These are phyloP conservation scores for Eupsittula cactorum DNA, from an alignment of 2,113 vertebrate genomes.

Conservation along the genomic window DNA sequence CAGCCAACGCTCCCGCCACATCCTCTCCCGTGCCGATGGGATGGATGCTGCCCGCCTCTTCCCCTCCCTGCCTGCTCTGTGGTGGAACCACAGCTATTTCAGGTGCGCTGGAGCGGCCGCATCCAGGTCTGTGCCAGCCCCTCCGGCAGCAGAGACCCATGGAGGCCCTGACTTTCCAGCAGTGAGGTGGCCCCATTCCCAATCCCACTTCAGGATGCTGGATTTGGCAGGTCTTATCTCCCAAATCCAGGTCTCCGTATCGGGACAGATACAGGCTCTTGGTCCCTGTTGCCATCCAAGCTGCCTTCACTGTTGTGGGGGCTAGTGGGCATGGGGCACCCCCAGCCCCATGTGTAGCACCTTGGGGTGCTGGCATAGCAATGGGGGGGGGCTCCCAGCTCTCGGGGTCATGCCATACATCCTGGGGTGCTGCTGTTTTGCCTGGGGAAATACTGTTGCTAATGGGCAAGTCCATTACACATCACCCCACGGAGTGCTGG, in stretches of 20 bases:
- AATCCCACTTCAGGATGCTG: rapidly evolving
- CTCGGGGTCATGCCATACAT: rapidly evolving
- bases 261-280: too few relatives aligned
- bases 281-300: background rate
- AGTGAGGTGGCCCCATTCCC: rapidly evolving
- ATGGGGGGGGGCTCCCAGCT: background rate
- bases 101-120: background rate
- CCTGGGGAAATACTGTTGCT: background rate
- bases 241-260: rapidly evolving
- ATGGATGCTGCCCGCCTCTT: rapidly evolving
- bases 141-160: rapidly evolving
- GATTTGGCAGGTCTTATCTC: background rate
- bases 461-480: background rate
- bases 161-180: background rate
- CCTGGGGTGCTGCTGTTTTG: background rate
- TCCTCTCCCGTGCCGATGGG: background rate
- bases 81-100: background rate
- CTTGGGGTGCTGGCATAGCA: background rate
- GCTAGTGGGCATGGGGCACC: background rate
- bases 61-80: rapidly evolving
- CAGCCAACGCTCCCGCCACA: conserved; percentile 22
- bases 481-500: rapidly evolving
- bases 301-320: background rate
- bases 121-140: rapidly evolving
- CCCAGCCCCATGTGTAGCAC: background rate